Evolutionary conservation across 1,140 invertebrate species (phyloP).

Genomic region (Bilobella aurantiaca): DNA sequence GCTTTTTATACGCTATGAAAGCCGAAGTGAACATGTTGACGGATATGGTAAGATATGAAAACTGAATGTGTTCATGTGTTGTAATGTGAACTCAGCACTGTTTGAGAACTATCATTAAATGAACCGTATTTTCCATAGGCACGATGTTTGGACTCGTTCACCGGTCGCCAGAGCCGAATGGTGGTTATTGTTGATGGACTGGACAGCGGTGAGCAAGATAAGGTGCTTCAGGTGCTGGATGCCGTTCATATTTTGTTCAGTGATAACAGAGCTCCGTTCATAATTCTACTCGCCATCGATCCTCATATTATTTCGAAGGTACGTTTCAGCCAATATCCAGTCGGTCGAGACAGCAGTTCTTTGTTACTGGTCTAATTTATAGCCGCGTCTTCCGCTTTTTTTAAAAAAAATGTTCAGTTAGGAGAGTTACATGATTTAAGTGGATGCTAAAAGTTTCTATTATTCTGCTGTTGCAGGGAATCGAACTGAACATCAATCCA

Average conservation of each 20-base stretch:
- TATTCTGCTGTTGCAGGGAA: constrained; percentile 58
- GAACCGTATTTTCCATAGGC: too few species aligned
- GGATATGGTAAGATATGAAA: constrained; percentile 54
- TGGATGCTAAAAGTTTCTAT: too few species aligned
- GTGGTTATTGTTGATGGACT: constrained; percentile 94
- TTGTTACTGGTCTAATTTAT: neutral
- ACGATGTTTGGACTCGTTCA: constrained; percentile 80
- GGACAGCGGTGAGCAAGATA: constrained; percentile 95
- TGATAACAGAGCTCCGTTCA: constrained; percentile 80
- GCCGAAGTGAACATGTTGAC: constrained; percentile 75
- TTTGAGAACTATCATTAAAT: too few species aligned
- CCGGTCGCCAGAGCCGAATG: constrained; percentile 76
- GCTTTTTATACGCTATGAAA: constrained; percentile 66
- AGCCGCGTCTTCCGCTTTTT: neutral
- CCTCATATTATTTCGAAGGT: constrained; percentile 93
- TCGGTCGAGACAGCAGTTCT: too few species aligned
- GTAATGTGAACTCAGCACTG: too few species aligned
- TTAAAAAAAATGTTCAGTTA: too few species aligned
- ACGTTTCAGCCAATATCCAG: constrained; percentile 32
- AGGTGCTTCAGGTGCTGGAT: constrained; percentile 83
- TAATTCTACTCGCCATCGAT: constrained; percentile 87
- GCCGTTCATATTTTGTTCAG: constrained; percentile 90
- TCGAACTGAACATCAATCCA: constrained; percentile 77
- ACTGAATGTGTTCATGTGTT: constrained; percentile 19
- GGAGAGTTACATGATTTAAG: too few species aligned